Base-by-base conservation (phyloP, 1,140 invertebrate genomes). In the Epicauta chinensis region DNA sequence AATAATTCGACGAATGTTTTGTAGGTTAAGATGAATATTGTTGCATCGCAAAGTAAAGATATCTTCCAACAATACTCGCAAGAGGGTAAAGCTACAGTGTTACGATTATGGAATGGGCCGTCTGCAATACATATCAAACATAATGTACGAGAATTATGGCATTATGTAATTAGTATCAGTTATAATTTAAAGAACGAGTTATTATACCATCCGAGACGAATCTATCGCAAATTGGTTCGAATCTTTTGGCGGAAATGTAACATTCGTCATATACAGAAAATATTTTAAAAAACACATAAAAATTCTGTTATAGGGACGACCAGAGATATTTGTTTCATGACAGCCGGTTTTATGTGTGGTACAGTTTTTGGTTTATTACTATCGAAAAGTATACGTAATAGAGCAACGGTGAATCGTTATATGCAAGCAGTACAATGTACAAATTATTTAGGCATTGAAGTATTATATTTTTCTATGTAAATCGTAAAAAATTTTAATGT, bases 401-500 rank as follows among this genome's bases (percentile, higher is more conserved):
- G 7, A 23, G 23, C 23, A 23, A 23, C 23, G 7, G 23, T 23
- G 4, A 23, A 23, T 23, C 69, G 73, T 49, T 66, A 71, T 44
- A 77, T 80, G 71, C 76, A 73, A 69, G 73, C 77, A 38, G 59
- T 79, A 13, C 72, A 77, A 51, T 77, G 77, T 59, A 73, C 71
- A 44, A 68, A 68, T 56, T 80, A 79, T 58, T 64, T 70, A 49
- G 79, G 77, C 44, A 62, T 73, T 32, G 77, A 80, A 64, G 77
- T 80, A 71, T 13, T 16, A 14, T 12, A 41, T 15, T 29, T 13
- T 39, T 15, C 16, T 57, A 39, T 38, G 41, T 10, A 56, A 31
- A 50, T 38, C 5, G n/a, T 4, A 5, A 41, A n/a, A n/a, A 48
- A 47, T 52, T 60, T 49, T 6, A 46, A 50, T 16, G 49, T 40